Evolutionary conservation across 2,797 vertebrate species (phyloP).

Genomic region (Sebastes steindachneri): DNA sequence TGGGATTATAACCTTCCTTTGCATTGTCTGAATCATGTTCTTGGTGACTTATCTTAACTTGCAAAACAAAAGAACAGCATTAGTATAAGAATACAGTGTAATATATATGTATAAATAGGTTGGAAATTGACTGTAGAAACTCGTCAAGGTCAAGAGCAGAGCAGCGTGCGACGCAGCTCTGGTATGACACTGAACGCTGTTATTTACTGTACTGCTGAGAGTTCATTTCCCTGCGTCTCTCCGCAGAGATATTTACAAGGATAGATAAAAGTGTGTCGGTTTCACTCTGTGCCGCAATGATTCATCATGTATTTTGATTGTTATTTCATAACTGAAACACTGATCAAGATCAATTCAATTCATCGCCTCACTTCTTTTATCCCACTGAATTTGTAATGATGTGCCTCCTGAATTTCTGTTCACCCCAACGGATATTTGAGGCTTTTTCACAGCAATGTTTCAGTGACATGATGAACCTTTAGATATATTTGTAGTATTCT

Average conservation of each 20-base stretch:
- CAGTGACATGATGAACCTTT: background rate
- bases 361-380: constrained; percentile 19
- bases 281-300: constrained; percentile 12
- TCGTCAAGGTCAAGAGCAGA: constrained; percentile 8
- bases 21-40: background rate
- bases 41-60: background rate
- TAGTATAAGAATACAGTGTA: background rate
- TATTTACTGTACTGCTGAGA: constrained; percentile 33
- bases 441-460: background rate
- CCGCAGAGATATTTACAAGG: constrained; percentile 35
- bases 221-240: constrained; percentile 33
- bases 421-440: background rate
- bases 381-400: background rate
- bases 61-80: background rate
- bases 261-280: constrained; percentile 25
- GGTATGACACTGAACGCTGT: background rate
- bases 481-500: background rate
- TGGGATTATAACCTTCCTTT: background rate
- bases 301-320: constrained; percentile 33
- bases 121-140: background rate
- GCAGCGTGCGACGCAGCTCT: background rate
- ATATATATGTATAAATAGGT: background rate
- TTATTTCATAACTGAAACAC: constrained; percentile 25
- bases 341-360: constrained; percentile 38
- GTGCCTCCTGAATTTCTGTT: background rate